Percentiles rank a stretch among this genome's conserved stretches.
Conservation (phyloP, 2,113 vertebrate genomes). For the Brienomyrus brachyistius region DNA sequence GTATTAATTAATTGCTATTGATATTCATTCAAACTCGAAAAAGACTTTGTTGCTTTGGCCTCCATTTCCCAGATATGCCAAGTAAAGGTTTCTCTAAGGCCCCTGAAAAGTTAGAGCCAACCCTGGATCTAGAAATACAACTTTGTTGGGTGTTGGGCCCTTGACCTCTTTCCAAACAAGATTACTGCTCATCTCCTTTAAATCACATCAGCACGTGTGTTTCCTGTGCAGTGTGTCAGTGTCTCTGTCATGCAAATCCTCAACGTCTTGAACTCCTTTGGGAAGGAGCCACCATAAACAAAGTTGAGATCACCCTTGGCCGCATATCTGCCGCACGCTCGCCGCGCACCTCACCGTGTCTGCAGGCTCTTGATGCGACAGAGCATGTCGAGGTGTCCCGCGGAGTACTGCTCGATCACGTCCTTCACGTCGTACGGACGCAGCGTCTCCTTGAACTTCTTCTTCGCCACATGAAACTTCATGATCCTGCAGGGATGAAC, state of each 20-base stretch:
- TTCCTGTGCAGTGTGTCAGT: background rate
- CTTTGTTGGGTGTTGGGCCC: background rate
- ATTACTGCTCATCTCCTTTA: background rate
- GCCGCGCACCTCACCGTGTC: conserved; percentile 69
- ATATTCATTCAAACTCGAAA: background rate
- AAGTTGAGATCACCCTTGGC: background rate
- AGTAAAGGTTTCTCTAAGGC: background rate
- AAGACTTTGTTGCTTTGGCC: background rate
- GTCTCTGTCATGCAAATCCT: background rate
- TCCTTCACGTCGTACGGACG: conserved; percentile 97
- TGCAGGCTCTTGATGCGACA: conserved; percentile 98
- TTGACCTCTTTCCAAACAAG: background rate
- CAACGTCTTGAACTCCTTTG: background rate
- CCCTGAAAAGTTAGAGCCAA: background rate
- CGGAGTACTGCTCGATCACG: conserved; percentile 98
- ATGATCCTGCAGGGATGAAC: conserved; percentile 71
- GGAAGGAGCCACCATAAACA: background rate
- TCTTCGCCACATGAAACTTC: conserved; percentile 97
- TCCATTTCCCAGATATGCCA: background rate
- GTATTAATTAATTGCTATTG: background rate
- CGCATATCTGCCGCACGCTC: background rate
- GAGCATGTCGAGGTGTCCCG: conserved; percentile 95
- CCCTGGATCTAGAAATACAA: background rate
- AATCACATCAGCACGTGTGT: background rate
- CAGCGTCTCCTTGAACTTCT: conserved; percentile 95